Percentiles rank a stretch among this genome's conserved stretches.
These are phyloP conservation scores for Trachelus tabidus DNA, from an alignment of 2,888 invertebrate species.

Conservation along the genomic window DNA sequence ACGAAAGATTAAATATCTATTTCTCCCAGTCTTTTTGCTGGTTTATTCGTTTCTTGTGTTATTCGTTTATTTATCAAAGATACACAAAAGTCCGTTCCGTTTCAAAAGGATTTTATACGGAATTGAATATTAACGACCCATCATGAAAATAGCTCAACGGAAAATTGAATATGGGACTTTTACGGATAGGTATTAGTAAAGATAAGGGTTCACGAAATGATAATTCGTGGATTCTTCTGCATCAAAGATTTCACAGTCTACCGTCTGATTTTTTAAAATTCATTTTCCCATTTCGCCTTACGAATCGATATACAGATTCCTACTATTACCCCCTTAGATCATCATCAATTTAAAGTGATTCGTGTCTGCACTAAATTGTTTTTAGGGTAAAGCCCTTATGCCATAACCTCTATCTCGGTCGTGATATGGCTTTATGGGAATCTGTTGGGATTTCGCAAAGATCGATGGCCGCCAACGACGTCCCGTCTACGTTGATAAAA, in stretches of 20 bases:
- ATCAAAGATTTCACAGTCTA: background rate
- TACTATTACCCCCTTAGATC: background rate
- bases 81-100: background rate
- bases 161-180: background rate
- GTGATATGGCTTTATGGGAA: background rate
- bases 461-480: background rate
- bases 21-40: background rate
- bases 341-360: background rate
- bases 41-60: background rate
- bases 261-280: background rate
- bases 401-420: background rate
- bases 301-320: background rate
- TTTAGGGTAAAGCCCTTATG: background rate
- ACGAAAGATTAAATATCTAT: background rate
- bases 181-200: background rate
- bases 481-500: background rate
- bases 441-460: background rate
- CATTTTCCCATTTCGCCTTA: background rate
- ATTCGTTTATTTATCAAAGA: background rate
- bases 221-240: background rate
- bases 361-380: background rate
- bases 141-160: background rate
- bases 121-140: background rate
- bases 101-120: background rate
- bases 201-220: background rate